These are phyloP conservation scores for Gouania willdenowi DNA, from an alignment of 2,797 vertebrate genomes.

Conservation along the genomic window DNA sequence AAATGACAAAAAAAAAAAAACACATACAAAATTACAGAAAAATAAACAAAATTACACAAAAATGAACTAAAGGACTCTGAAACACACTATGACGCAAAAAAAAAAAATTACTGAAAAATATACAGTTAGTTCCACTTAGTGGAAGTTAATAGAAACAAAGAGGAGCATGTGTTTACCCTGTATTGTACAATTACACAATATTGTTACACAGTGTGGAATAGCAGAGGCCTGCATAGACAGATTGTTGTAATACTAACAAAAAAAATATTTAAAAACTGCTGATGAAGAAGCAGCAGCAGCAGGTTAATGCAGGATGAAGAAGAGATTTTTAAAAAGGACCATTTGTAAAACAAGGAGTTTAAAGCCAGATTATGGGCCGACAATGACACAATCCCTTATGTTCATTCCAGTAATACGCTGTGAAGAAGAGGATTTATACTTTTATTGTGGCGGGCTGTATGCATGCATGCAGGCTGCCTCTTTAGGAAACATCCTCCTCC, in stretches of 20 bases:
- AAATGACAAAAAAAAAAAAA: too few relatives aligned
- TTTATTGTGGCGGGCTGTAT: slow-evolving; percentile 71
- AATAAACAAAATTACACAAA: too few relatives aligned
- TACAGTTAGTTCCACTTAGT: too few relatives aligned
- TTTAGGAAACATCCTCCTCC: slow-evolving; percentile 57
- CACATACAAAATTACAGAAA: too few relatives aligned
- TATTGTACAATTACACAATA: too few relatives aligned
- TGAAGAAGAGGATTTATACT: slow-evolving; percentile 77
- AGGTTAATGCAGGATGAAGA: slow-evolving; percentile 63
- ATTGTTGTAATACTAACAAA: slow-evolving; percentile 3
- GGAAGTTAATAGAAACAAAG: too few relatives aligned
- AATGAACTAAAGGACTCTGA: too few relatives aligned
- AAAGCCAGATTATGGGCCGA: slow-evolving; percentile 84
- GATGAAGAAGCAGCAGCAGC: slow-evolving; percentile 54
- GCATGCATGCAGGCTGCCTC: slow-evolving; percentile 48
- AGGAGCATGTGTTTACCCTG: too few relatives aligned
- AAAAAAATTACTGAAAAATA: too few relatives aligned
- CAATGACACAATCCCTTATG: slow-evolving; percentile 79
- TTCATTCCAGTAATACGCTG: slow-evolving; percentile 76
- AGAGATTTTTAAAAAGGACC: slow-evolving; percentile 71
- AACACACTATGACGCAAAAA: too few relatives aligned
- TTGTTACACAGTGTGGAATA: too few relatives aligned
- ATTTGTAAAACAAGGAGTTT: slow-evolving; percentile 88
- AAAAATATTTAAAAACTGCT: slow-evolving; percentile 33
- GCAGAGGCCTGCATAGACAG: slow-evolving; percentile 9